Evolutionary conservation across 2,797 vertebrate species (phyloP), one percentile per base, ranked within the genome.

Genomic region (Coilia nasus): DNA sequence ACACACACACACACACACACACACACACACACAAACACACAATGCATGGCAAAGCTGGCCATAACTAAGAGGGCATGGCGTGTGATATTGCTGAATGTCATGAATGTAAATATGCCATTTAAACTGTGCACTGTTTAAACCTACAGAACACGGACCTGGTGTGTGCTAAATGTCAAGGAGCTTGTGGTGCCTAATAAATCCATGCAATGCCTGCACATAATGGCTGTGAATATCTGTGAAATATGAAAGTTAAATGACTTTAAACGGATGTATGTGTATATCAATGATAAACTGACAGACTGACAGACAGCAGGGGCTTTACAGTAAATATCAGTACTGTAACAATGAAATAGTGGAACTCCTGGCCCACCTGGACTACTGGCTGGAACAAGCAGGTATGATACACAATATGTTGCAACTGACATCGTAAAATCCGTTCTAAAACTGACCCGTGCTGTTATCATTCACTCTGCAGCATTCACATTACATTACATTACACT

Each of bases 61-160:
- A 75, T 35, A 14, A 41, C 67, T 67, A 67, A 41, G 14, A 75
- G 17, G 67, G 35, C 28, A 35, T 35, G 28, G 67, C 5, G 31
- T 44, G 71, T 78, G 71, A 31, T 12, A 44, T 78, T 44, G 21
- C 17, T 78, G 71, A 78, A 78, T 78, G 17, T 78, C 57, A 59
- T 59, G 19, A 59, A 75, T 75, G 67, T 35, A 21, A 21, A 41
- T 21, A 44, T 41, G 35, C 6, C 71, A 21, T 21, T 44, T 21
- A 7, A 19, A 44, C 15, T 78, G 31, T 75, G 31, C 71, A 44
- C 19, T 12, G 64, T 71, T 71, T 12, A 31, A 75, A 31, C 67
- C 71, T 78, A 78, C 15, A 44, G 17, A 6, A 44, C 35, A 41
- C 71, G 35, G 44, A 9, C 31, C 71, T 12, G 35, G 31, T 17